phyloP scores from a whole-genome alignment of 1,140 invertebrate genomes.

The Riptortus pedestris region DNA sequence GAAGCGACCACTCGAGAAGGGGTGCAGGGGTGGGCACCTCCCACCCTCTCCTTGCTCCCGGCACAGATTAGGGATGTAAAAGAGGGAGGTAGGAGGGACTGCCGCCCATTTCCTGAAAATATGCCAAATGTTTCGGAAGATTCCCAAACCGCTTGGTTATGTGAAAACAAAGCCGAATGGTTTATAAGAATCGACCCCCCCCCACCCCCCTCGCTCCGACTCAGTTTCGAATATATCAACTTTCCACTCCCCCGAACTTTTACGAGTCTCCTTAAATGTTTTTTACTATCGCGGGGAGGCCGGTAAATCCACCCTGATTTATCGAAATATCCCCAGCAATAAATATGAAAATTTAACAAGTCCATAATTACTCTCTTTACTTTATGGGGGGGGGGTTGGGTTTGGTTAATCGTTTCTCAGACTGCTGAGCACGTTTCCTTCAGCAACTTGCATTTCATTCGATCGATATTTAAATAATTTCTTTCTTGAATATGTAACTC shows the following conservation, averaged over 20 bases:
- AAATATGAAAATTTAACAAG: conserved; percentile 11
- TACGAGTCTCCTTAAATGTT: conserved; percentile 12
- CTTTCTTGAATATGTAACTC: too few relatives aligned
- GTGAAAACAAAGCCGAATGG: conserved; percentile 26
- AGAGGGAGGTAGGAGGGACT: background rate
- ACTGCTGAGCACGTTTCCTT: too few relatives aligned
- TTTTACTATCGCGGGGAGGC: conserved; percentile 1
- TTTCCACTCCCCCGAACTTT: conserved; percentile 22
- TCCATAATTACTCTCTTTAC: conserved; percentile 1
- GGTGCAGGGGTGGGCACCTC: too few relatives aligned
- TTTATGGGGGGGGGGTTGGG: background rate
- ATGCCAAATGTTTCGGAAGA: conserved; percentile 28
- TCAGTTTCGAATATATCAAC: conserved; percentile 21
- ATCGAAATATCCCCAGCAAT: background rate
- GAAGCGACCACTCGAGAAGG: too few relatives aligned
- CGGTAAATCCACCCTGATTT: conserved; percentile 10
- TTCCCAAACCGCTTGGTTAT: conserved; percentile 25
- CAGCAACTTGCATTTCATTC: too few relatives aligned
- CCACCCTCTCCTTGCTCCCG: too few relatives aligned
- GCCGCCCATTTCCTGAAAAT: conserved; percentile 17
- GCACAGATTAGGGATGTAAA: conserved; percentile 2
- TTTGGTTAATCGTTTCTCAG: background rate
- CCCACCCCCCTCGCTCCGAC: too few relatives aligned
- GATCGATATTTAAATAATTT: too few relatives aligned
- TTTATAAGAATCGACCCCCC: conserved; percentile 23